A percentile compares a stretch with the other conserved stretches of the same genome.
Evolutionary conservation across 2,797 vertebrate species (phyloP).

Genomic region (Choloepus didactylus): DNA sequence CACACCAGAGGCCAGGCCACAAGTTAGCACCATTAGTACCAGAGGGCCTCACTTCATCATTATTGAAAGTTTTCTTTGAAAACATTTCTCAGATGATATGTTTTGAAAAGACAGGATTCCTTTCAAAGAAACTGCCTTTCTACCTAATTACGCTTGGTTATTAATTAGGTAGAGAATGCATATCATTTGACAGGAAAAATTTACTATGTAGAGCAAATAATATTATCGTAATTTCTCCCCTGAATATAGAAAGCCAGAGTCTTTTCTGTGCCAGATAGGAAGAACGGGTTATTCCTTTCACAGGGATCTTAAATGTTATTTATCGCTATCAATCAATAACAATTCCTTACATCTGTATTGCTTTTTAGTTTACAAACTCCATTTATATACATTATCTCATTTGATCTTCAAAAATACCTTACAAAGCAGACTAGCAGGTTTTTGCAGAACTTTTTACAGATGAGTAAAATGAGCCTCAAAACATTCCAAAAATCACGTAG

Average conservation of each 20-base stretch:
- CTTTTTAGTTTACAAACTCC: neutral
- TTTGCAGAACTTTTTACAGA: conserved; percentile 5
- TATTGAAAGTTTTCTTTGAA: conserved; percentile 6
- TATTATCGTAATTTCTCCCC: neutral
- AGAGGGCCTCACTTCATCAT: neutral
- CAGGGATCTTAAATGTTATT: neutral
- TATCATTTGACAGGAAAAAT: neutral
- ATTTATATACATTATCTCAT: neutral
- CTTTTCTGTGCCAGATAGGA: neutral
- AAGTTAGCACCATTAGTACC: neutral
- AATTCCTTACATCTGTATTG: neutral
- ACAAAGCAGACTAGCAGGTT: neutral
- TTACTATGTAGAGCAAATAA: neutral
- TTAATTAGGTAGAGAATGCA: neutral
- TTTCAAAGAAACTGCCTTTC: neutral
- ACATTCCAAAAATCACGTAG: neutral
- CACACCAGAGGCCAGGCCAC: neutral
- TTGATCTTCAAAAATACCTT: neutral
- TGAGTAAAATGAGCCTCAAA: neutral
- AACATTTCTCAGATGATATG: neutral
- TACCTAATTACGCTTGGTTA: neutral
- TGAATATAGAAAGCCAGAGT: neutral
- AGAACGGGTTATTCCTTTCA: neutral
- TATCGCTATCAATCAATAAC: neutral
- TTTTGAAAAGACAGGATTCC: neutral